Percentiles rank a stretch among this genome's conserved stretches.
Conservation (phyloP, 2,797 vertebrate genomes). For the Sebastes melanostomus region DNA sequence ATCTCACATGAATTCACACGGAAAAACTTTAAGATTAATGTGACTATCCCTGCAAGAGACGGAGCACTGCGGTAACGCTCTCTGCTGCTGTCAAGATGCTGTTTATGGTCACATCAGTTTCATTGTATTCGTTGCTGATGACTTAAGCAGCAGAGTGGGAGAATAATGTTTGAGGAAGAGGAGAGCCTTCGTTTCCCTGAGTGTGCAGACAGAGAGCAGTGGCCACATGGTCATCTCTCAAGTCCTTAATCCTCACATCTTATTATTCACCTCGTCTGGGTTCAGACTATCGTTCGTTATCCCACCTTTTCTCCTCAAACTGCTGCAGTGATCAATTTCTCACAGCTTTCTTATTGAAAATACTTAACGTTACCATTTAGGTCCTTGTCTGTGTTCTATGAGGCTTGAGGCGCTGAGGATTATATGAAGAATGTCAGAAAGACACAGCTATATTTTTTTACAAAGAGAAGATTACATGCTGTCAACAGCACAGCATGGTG, state of each 20-base stretch:
- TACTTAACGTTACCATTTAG: slow-evolving; percentile 29
- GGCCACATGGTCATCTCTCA: slow-evolving; percentile 7
- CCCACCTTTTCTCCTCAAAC: slow-evolving; percentile 3
- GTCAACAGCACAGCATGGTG: background rate
- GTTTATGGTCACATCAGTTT: slow-evolving; percentile 56
- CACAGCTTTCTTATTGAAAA: slow-evolving; percentile 38
- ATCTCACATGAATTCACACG: slow-evolving; percentile 57
- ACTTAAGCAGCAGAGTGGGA: slow-evolving; percentile 29
- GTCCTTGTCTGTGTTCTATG: background rate
- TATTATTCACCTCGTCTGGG: slow-evolving; percentile 29
- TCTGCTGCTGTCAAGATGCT: slow-evolving; percentile 36
- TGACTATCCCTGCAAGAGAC: slow-evolving; percentile 48
- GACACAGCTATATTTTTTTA: slow-evolving; percentile 3
- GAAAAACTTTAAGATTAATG: slow-evolving; percentile 72
- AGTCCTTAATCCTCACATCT: slow-evolving; percentile 50
- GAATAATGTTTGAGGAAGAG: slow-evolving; percentile 48
- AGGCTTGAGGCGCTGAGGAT: background rate
- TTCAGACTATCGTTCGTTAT: slow-evolving; percentile 26
- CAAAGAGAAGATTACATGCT: background rate
- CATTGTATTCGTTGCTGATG: slow-evolving; percentile 54
- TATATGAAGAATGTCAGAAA: slow-evolving; percentile 1
- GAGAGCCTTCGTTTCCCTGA: slow-evolving; percentile 34
- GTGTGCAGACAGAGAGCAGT: slow-evolving; percentile 10
- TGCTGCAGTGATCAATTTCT: slow-evolving; percentile 56
- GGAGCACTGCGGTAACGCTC: slow-evolving; percentile 33